Percentiles rank a stretch among this genome's conserved stretches.
These are phyloP conservation scores for Didymodactylos carnosus DNA, from an alignment of 2,888 invertebrate species.

Conservation along the genomic window DNA sequence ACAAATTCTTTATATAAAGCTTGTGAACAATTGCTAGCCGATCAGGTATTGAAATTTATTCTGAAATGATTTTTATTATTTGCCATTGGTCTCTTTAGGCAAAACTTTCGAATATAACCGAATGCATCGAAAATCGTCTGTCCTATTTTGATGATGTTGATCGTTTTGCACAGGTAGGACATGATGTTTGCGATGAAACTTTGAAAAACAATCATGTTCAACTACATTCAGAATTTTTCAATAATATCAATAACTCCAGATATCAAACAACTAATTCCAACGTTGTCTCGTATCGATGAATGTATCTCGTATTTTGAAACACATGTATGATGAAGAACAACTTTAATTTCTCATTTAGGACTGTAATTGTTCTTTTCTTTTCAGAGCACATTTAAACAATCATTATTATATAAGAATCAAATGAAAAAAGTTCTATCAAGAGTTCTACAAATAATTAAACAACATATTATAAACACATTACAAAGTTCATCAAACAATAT, in stretches of 20 bases:
- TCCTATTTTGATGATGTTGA: slow-evolving; percentile 69
- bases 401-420: slow-evolving; percentile 56
- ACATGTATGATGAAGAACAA: slow-evolving; percentile 47
- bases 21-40: slow-evolving; percentile 70
- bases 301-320: slow-evolving; percentile 61
- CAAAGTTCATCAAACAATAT: slow-evolving; percentile 1
- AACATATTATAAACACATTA: slow-evolving; percentile 40
- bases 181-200: too few species aligned
- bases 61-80: too few species aligned
- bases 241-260: slow-evolving; percentile 60
- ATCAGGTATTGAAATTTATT: too few species aligned
- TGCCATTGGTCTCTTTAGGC: too few species aligned
- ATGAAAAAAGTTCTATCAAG: slow-evolving; percentile 63
- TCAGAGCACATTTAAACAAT: slow-evolving; percentile 63
- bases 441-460: slow-evolving; percentile 57
- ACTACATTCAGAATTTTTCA: slow-evolving; percentile 46
- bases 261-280: slow-evolving; percentile 58
- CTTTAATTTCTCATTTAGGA: neutral
- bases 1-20: slow-evolving; percentile 73
- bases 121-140: slow-evolving; percentile 56
- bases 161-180: slow-evolving; percentile 43
- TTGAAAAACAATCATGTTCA: neutral
- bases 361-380: slow-evolving; percentile 16
- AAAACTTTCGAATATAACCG: slow-evolving; percentile 55
- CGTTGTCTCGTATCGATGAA: slow-evolving; percentile 62